Conservation (phyloP, 2,888 invertebrate genomes). For the Drosophila sordidapex region DNA sequence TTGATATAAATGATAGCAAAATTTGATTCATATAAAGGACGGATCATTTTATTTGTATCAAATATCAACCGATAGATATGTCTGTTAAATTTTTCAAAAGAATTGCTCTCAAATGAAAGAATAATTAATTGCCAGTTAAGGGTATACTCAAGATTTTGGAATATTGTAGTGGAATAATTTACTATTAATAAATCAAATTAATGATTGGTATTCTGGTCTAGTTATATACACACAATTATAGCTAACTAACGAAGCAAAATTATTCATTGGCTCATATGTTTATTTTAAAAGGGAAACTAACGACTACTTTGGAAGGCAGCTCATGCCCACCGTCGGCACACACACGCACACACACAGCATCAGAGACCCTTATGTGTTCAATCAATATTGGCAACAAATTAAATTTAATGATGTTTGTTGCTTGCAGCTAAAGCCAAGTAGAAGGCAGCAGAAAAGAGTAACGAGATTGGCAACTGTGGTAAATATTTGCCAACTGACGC, state of each 20-base stretch:
- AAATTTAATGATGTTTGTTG: conserved; percentile 77
- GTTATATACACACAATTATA: not conserved
- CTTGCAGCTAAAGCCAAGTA: conserved; percentile 58
- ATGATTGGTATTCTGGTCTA: not conserved
- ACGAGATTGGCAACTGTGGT: conserved; percentile 62
- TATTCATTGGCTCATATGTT: not conserved
- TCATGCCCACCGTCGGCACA: not conserved
- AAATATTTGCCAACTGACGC: conserved; percentile 80
- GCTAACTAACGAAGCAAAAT: not conserved
- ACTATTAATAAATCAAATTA: not conserved
- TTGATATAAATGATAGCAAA: not conserved
- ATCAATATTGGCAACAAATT: conserved; percentile 78
- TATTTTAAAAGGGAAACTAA: not conserved
- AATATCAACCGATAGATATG: not conserved
- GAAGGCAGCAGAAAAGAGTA: conserved; percentile 24
- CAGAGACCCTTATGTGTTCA: conserved; percentile 31
- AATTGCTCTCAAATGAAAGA: no score
- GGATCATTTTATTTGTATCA: no score
- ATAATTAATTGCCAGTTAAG: not conserved
- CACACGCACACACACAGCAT: conserved; percentile 1
- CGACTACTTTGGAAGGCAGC: not conserved
- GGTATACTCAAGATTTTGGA: not conserved
- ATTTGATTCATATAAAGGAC: not conserved
- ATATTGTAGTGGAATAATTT: not conserved
- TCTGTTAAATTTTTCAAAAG: not conserved